Conservation (phyloP, 1,140 invertebrate species). For the Oryctes rhinoceros region DNA sequence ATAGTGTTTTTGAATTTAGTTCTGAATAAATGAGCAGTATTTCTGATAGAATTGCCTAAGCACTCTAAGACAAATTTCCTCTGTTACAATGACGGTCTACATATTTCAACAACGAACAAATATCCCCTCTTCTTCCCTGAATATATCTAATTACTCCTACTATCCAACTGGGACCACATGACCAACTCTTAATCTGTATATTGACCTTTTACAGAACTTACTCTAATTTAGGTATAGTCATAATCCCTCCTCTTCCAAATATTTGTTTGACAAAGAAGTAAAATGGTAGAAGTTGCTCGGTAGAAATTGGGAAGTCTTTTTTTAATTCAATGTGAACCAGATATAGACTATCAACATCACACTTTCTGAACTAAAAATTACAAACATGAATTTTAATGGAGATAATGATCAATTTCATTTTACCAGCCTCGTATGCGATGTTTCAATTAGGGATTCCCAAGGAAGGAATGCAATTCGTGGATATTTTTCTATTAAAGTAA, state of each 20-base stretch:
- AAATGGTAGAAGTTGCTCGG: slow-evolving; percentile 49
- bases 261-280: slow-evolving; percentile 52
- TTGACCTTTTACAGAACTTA: no score
- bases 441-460: slow-evolving; percentile 48
- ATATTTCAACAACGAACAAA: no score
- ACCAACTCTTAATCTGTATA: slow-evolving; percentile 15
- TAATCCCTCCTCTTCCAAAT: slow-evolving; percentile 48
- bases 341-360: slow-evolving; percentile 49
- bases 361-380: slow-evolving; percentile 38
- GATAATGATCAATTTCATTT: not conserved
- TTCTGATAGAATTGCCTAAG: no score
- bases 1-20: no score
- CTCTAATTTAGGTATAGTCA: slow-evolving; percentile 50
- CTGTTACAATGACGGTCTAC: no score
- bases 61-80: no score
- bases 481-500: slow-evolving; percentile 53
- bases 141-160: no score
- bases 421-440: not conserved
- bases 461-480: slow-evolving; percentile 55
- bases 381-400: not conserved
- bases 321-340: slow-evolving; percentile 53
- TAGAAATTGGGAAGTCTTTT: slow-evolving; percentile 48
- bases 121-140: no score
- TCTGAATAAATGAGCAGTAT: no score
- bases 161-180: not conserved